phyloP scores from a whole-genome alignment of 2,888 invertebrate genomes.

The Oxycera nigricornis region DNA sequence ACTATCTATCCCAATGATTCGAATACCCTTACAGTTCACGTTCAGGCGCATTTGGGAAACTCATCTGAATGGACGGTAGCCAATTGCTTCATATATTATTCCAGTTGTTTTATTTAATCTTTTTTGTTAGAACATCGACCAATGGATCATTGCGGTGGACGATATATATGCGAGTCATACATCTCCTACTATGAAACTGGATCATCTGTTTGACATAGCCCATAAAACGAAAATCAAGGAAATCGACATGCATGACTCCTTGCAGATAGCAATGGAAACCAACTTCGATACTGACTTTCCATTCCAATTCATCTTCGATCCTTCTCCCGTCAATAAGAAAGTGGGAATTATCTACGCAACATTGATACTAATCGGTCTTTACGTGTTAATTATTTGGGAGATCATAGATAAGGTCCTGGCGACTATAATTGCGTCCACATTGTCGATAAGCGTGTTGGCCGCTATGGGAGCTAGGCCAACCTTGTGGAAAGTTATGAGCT shows the following conservation, averaged over 20 bases:
- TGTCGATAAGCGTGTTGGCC: constrained; percentile 74
- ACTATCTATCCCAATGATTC: constrained; percentile 65
- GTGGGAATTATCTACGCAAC: constrained; percentile 78
- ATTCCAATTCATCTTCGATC: constrained; percentile 67
- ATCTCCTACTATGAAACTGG: constrained; percentile 62
- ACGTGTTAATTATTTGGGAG: constrained; percentile 79
- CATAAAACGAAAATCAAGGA: too few relatives aligned
- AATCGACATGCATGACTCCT: too few relatives aligned
- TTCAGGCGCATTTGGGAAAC: constrained; percentile 54
- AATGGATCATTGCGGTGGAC: constrained; percentile 57
- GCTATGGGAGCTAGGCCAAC: constrained; percentile 73
- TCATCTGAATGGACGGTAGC: constrained; percentile 46
- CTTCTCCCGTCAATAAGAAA: constrained; percentile 69
- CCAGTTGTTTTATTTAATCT: neutral
- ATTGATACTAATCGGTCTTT: constrained; percentile 74
- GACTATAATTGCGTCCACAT: constrained; percentile 75
- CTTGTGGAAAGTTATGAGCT: constrained; percentile 72
- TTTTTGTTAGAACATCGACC: constrained; percentile 43
- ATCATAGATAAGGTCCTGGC: constrained; percentile 76
- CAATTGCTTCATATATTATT: constrained; percentile 27
- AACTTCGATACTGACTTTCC: constrained; percentile 58
- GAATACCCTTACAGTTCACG: constrained; percentile 63
- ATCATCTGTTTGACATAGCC: too few relatives aligned
- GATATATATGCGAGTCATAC: constrained; percentile 57
- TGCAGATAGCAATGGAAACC: constrained; percentile 54